Base-by-base conservation (phyloP, 2,113 vertebrate genomes). In the Silurus asotus region DNA sequence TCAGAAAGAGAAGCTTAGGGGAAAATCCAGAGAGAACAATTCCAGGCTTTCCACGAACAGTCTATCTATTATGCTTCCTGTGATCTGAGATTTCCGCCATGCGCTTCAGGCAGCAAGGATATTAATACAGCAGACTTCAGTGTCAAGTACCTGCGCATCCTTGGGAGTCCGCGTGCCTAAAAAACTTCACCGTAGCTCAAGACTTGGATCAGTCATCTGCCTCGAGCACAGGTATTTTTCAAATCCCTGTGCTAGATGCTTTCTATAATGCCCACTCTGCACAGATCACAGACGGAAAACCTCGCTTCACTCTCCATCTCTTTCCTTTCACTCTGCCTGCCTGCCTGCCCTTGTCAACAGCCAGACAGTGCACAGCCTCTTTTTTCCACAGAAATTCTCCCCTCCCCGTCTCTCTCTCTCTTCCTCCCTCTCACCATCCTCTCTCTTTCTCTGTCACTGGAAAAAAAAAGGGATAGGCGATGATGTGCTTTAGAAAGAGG, bases 11-110 rank as follows among this genome's bases (percentile, higher is more conserved):
- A 90, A 85, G 90, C 89, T 91, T 56, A 86, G 55, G 76, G 87
- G 37, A 64, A 84, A 90, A 86, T 76, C 87, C 69, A 84, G 11
- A 89, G 90, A 77, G 87, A 86, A 89, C 49, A 45, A 84, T 56
- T 89, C 88, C 84, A 89, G 90, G 86, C 80, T 91, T 86, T 82
- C 17, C 90, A 87, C 82, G 86, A 86, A 85, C 83, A 89, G 84
- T 93, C 90, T 88, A 81, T 91, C 92, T 92, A 93, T 94, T 91
- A 88, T 84, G 85, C 81, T 89, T 90, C 84, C 84, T 70, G 84
- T 80, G 17, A 88, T 90, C 89, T 86, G 25, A 78, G 49, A 88
- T 65, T 90, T 92, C 90, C 86, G 91, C 89, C 74, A 88, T 79
- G 89, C 72, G 84, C 90, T 89, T 92, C 90, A 78, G 89, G 88